These are phyloP conservation scores for Paguma larvata DNA, from an alignment of 2,797 vertebrate species.

Conservation along the genomic window DNA sequence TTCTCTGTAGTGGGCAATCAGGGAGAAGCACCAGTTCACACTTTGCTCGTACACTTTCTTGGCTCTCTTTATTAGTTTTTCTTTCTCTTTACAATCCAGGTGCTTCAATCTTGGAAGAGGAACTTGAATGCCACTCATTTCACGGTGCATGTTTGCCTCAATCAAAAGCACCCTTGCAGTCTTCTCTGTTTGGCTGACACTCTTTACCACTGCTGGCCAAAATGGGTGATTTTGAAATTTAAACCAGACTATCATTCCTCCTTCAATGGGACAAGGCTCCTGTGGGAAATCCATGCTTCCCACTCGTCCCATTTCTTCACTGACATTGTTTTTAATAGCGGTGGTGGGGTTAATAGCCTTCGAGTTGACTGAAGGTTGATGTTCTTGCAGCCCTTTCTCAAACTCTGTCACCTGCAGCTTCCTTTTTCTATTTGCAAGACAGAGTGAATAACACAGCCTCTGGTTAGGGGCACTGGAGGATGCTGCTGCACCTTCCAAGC, in stretches of 20 bases:
- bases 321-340: rapidly evolving
- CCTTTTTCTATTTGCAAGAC: not conserved
- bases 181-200: conserved; percentile 87
- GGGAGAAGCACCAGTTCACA: conserved; percentile 91
- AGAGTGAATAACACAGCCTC: rapidly evolving
- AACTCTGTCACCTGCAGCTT: not conserved
- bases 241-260: conserved; percentile 94
- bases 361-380: rapidly evolving
- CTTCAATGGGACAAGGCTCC: conserved; percentile 89
- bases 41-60: conserved; percentile 87
- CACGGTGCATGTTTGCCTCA: conserved; percentile 80
- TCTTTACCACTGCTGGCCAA: conserved; percentile 96
- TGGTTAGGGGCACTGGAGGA: not conserved
- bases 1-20: conserved; percentile 93
- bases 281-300: conserved; percentile 86
- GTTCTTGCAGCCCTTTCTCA: not conserved
- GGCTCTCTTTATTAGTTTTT: conserved; percentile 89
- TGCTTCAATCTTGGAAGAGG: conserved; percentile 91
- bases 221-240: conserved; percentile 92
- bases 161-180: conserved; percentile 93
- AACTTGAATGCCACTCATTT: conserved; percentile 87
- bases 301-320: not conserved
- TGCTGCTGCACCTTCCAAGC: rapidly evolving
- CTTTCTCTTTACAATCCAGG: conserved; percentile 92
- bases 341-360: conserved; percentile 4